A percentile compares a stretch with the other conserved stretches of the same genome.
These are phyloP conservation scores for Syncerus caffer DNA, from an alignment of 2,797 vertebrate genomes.

Conservation along the genomic window DNA sequence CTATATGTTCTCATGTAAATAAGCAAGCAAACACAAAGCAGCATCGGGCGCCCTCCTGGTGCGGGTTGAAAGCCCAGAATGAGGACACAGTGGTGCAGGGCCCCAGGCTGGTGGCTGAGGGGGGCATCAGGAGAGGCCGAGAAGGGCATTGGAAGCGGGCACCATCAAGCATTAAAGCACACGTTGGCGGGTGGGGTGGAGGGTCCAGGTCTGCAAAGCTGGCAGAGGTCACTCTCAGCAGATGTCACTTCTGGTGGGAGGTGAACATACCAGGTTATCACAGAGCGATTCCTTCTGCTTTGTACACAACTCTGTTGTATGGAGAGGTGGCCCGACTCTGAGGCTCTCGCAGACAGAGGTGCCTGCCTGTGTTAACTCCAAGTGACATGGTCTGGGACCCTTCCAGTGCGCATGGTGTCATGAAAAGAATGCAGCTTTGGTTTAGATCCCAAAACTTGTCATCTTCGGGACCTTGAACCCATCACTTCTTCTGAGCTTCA, in stretches of 20 bases:
- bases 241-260: not conserved
- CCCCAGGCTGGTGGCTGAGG: not conserved
- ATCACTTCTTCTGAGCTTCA: not conserved
- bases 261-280: not conserved
- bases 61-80: not conserved
- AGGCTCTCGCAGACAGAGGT: not conserved
- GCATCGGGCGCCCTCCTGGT: not conserved
- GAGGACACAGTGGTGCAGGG: not conserved
- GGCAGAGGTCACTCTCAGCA: not conserved
- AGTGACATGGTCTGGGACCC: not conserved
- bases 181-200: rapidly evolving
- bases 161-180: too few relatives aligned
- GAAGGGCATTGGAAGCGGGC: not conserved
- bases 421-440: not conserved
- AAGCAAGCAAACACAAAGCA: not conserved
- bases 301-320: not conserved
- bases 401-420: not conserved
- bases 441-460: not conserved
- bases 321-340: not conserved
- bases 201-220: not conserved
- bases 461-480: not conserved
- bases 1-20: not conserved
- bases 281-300: not conserved
- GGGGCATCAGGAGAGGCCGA: not conserved
- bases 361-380: not conserved